These are phyloP conservation scores for Eupristina koningsbergeri DNA, from an alignment of 1,140 invertebrate genomes.

Conservation along the genomic window DNA sequence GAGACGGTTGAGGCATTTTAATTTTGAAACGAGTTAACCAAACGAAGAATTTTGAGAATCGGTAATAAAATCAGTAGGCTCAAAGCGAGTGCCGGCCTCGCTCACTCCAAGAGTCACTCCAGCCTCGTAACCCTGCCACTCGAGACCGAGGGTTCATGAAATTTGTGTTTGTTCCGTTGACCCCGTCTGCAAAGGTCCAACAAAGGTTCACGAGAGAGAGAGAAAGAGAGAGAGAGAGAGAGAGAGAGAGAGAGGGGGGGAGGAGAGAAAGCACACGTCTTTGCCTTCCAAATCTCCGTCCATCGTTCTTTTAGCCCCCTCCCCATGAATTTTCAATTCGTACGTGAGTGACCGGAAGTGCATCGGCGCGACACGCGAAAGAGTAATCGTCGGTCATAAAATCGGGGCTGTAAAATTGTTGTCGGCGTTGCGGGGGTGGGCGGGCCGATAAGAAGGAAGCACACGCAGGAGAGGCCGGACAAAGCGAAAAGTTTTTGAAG, in stretches of 20 bases:
- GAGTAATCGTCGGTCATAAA: conserved; percentile 42
- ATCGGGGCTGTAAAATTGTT: conserved; percentile 35
- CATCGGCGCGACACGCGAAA: not conserved
- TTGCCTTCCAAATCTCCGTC: not conserved
- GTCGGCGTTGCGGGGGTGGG: conserved; percentile 3
- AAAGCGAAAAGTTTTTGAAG: conserved; percentile 9
- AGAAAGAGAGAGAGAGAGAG: not conserved
- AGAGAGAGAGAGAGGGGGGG: too few species aligned
- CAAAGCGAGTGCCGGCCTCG: not conserved
- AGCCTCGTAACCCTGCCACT: not conserved
- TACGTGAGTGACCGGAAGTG: not conserved
- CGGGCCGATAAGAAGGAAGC: conserved; percentile 20
- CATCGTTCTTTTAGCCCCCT: not conserved
- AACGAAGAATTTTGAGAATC: not conserved
- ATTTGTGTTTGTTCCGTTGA: not conserved
- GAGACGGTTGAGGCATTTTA: not conserved
- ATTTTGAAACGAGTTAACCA: not conserved
- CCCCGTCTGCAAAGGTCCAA: not conserved
- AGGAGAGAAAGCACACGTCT: not conserved
- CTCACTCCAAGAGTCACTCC: not conserved
- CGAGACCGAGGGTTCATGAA: not conserved
- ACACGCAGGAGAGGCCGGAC: not conserved
- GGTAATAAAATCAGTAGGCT: not conserved
- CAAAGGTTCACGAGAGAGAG: not conserved
- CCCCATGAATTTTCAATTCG: not conserved